Conservation (phyloP, 92 coral and sea anemone genomes). For the Diadumene lineata region DNA sequence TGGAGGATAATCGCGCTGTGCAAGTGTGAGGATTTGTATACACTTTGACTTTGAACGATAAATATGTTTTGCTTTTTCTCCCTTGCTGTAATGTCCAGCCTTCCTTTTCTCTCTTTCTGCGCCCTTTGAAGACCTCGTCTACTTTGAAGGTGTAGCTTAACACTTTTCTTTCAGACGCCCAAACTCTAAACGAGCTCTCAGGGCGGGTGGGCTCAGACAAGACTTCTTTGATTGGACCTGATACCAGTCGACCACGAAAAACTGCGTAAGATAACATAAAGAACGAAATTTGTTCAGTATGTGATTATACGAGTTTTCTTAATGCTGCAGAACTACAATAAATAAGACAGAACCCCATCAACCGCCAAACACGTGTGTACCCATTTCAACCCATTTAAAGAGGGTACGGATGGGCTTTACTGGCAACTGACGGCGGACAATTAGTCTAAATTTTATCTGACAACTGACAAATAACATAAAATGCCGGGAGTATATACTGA, state of each 20-base stretch:
- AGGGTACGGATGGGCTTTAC: too few species aligned
- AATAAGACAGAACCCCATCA: too few species aligned
- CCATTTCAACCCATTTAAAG: too few species aligned
- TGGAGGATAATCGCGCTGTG: conserved; percentile 53
- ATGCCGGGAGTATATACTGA: too few species aligned
- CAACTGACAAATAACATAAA: too few species aligned
- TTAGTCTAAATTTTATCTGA: too few species aligned
- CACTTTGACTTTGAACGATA: conserved; percentile 22
- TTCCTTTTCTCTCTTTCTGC: neutral
- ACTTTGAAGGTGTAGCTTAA: conserved; percentile 22
- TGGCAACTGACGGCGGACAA: too few species aligned
- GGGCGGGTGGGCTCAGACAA: conserved; percentile 16
- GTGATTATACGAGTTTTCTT: too few species aligned
- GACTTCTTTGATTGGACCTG: conserved; percentile 17
- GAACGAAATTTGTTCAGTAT: neutral
- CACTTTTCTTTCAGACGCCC: conserved; percentile 29
- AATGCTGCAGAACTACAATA: too few species aligned
- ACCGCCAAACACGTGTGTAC: too few species aligned
- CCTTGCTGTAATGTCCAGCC: conserved; percentile 5
- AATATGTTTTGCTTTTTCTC: neutral
- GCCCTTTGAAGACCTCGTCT: conserved; percentile 32
- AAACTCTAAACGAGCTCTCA: conserved; percentile 24
- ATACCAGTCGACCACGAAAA: conserved; percentile 27
- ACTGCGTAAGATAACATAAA: conserved; percentile 1
- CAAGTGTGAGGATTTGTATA: conserved; percentile 66